Evolutionary conservation across 2,797 vertebrate species (phyloP).

Genomic region (Typhlichthys subterraneus): DNA sequence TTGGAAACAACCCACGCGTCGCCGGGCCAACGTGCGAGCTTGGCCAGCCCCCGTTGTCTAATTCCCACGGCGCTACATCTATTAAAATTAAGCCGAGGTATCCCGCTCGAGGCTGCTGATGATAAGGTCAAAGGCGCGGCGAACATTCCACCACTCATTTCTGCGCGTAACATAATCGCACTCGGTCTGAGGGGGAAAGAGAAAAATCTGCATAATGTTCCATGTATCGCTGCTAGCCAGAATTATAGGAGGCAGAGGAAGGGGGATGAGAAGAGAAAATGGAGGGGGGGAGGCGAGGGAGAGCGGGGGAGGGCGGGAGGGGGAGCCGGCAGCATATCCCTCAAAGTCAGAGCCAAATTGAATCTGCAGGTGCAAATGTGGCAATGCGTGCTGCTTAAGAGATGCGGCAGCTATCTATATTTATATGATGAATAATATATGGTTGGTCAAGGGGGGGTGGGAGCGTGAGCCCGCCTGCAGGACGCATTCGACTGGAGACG

Average conservation of each 20-base stretch:
- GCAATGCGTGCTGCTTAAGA: slow-evolving; percentile 41
- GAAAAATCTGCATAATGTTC: slow-evolving; percentile 72
- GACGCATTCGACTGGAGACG: slow-evolving; percentile 57
- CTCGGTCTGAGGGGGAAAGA: slow-evolving; percentile 44
- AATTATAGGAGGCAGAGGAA: slow-evolving; percentile 34
- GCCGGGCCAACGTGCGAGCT: slow-evolving; percentile 27
- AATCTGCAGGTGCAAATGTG: slow-evolving; percentile 78
- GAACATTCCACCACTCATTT: slow-evolving; percentile 70
- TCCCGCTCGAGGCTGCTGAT: slow-evolving; percentile 62
- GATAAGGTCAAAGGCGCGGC: slow-evolving; percentile 75
- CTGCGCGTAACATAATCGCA: slow-evolving; percentile 62
- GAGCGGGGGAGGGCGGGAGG: background rate
- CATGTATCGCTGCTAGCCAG: slow-evolving; percentile 64
- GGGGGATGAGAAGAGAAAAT: slow-evolving; percentile 34
- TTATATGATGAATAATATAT: slow-evolving; percentile 80
- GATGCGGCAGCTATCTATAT: slow-evolving; percentile 71
- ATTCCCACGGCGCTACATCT: slow-evolving; percentile 67
- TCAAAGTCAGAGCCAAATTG: slow-evolving; percentile 73
- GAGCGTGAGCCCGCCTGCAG: slow-evolving; percentile 55
- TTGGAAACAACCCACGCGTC: too few relatives aligned
- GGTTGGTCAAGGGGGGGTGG: slow-evolving; percentile 69
- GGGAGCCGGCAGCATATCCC: slow-evolving; percentile 51
- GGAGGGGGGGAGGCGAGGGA: background rate
- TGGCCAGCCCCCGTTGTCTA: slow-evolving; percentile 54
- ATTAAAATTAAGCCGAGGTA: slow-evolving; percentile 70